A percentile compares a stretch with the other conserved stretches of the same genome.
Evolutionary conservation across 2,797 vertebrate species (phyloP).

Genomic region (Syngnathus rostellatus): DNA sequence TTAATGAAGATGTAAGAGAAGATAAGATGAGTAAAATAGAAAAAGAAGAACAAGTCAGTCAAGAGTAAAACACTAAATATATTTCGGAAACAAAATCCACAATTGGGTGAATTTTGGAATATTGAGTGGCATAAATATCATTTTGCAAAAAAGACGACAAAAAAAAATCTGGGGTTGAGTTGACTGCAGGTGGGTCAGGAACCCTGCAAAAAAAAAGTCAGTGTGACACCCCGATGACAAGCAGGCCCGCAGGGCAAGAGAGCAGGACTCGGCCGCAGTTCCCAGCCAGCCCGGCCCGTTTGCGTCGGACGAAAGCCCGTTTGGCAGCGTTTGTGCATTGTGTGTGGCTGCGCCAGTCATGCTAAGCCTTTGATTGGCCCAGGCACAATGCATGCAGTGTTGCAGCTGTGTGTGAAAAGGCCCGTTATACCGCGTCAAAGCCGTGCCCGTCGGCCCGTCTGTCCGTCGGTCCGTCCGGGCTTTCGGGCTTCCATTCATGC

Average conservation of each 20-base stretch:
- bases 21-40: too few species aligned
- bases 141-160: too few species aligned
- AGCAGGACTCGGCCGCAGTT: background rate
- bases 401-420: conserved; percentile 70
- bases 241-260: too few species aligned
- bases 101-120: too few species aligned
- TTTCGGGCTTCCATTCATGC: conserved; percentile 69
- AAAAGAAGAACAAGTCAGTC: too few species aligned
- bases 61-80: too few species aligned
- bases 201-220: too few species aligned
- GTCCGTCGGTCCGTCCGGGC: conserved; percentile 22
- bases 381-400: conserved; percentile 75
- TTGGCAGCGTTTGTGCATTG: conserved; percentile 64
- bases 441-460: conserved; percentile 63
- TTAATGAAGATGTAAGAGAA: too few species aligned
- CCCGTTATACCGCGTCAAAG: conserved; percentile 66
- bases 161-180: background rate
- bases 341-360: conserved; percentile 71
- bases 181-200: background rate
- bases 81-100: too few species aligned
- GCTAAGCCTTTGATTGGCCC: conserved; percentile 70
- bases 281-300: background rate
- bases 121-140: too few species aligned
- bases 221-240: too few species aligned
- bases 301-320: conserved; percentile 32